Conservation (phyloP, 23 tunicate species). For the Pegea sp. region DNA sequence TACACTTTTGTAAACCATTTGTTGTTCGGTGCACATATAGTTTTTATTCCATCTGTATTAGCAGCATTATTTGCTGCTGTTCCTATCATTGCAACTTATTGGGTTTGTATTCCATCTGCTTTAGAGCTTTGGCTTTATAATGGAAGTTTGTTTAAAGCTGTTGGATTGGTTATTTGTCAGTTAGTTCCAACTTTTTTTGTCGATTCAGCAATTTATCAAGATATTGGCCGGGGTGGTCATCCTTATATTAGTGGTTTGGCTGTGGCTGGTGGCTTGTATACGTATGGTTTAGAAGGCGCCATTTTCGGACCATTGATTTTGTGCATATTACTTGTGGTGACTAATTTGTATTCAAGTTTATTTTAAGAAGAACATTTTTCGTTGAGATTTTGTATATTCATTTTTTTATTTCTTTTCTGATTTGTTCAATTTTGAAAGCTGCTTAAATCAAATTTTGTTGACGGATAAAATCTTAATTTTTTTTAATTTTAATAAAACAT, state of each 20-base stretch:
- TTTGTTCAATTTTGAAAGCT: no score
- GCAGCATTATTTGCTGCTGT: conserved; percentile 72
- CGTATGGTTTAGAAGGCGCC: conserved; percentile 80
- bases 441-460: no score
- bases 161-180: conserved; percentile 30
- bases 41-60: conserved; percentile 61
- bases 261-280: conserved; percentile 79
- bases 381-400: no score
- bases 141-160: conserved; percentile 29
- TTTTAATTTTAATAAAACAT: no score
- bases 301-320: conserved; percentile 62
- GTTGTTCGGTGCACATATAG: conserved; percentile 42
- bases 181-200: conserved; percentile 71
- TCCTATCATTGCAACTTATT: conserved; percentile 59
- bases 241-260: conserved; percentile 75
- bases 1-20: conserved; percentile 82
- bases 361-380: no score
- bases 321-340: conserved; percentile 51
- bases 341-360: conserved; percentile 49
- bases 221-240: conserved; percentile 64
- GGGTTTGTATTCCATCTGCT: conserved; percentile 63
- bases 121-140: conserved; percentile 71
- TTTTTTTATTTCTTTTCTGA: no score
- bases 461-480: no score
- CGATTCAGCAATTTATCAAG: conserved; percentile 62